Evolutionary conservation across 2,113 vertebrate genomes (phyloP), one percentile per base, ranked within the genome.

Genomic region (Numenius arquata): DNA sequence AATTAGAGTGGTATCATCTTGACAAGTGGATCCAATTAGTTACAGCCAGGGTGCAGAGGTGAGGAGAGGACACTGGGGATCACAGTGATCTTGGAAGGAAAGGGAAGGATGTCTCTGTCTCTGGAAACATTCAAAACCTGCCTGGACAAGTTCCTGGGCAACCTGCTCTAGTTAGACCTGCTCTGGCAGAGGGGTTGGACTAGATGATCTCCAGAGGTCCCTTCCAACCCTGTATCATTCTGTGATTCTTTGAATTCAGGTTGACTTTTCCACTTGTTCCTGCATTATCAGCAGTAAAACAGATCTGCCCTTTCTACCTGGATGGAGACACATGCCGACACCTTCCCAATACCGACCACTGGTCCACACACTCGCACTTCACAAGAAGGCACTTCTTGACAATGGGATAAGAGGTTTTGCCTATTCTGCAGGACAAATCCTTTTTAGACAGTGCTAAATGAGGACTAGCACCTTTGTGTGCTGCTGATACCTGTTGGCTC

Each of bases 11-110:
- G 36, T 53, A 80, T 41, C 93, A 48, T 53, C 76, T 48, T 79
- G 73, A 68, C 65, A 89, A 92, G 30, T 21, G 61, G 83, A 88
- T 86, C 47, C 65, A 75, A 21, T 88, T 89, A 95, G 63, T 71
- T 41, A 74, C 68, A 65, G 68, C 5, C 56, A 48, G 48, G 36
- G 52, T 70, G 21, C 80, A 88, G 74, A 82, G 58, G 77, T 62
- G 9, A 82, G 61, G 58, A 76, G 52, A 91, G 41, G 67, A 77
- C 62, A 23, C 17, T 14, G 53, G 40, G 58, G 50, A 95, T 73
- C 50, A 76, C 63, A 36, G 67, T 6, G 48, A 23, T 55, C 52
- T 48, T 59, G 30, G 56, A 41, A 56, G 72, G n/a, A 76, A 58
- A 83, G 29, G 19, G 66, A 62, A 75, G 26, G 29, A 55, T 30